Evolutionary conservation across 2,888 invertebrate genomes (phyloP), one percentile per base, ranked within the genome.

Genomic region (Nemoura dubitans): DNA sequence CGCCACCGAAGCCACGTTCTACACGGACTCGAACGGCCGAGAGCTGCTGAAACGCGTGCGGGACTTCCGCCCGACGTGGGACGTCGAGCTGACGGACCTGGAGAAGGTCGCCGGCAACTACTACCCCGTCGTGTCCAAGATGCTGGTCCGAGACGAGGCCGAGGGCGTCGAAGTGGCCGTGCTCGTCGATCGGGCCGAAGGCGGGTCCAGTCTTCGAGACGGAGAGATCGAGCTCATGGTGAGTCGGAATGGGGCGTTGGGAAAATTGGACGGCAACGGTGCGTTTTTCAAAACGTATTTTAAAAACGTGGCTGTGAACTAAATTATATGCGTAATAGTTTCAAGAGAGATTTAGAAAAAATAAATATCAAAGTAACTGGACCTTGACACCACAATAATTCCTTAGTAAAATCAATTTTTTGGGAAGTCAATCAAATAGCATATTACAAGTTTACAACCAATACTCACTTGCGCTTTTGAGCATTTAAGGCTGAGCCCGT

Each of bases 21-120:
- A 93, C 91, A 97, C 97, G 0, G 97, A 97, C 91, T 94, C 96
- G 7, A 97, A 97, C 90, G 95, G 96, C 0, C 91, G 96, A 21
- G 95, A 96, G 91, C 93, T 95, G 91, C 92, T 96, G 88, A 92
- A 93, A 89, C 91, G 96, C 88, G 91, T 91, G 16, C 92, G 94
- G 86, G 92, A 94, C 91, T 92, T 92, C 85, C 92, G 95, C 83
- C 92, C 93, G 1, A 93, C 94, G 0, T 95, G 95, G 94, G 90
- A 92, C 88, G 91, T 93, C 87, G 27, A 30, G 14, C 27, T 81
- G 28, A 82, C 86, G 25, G 27, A 27, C 27, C 10, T 92, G 36
- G 95, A 95, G 89, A 92, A 93, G 0, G 91, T 95, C 0, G 90
- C 95, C 0, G 93, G 94, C 0, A 97, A 97, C 91, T 96, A 96